These are phyloP conservation scores for Mesitornis unicolor DNA, from an alignment of 2,113 vertebrate genomes.

Conservation along the genomic window DNA sequence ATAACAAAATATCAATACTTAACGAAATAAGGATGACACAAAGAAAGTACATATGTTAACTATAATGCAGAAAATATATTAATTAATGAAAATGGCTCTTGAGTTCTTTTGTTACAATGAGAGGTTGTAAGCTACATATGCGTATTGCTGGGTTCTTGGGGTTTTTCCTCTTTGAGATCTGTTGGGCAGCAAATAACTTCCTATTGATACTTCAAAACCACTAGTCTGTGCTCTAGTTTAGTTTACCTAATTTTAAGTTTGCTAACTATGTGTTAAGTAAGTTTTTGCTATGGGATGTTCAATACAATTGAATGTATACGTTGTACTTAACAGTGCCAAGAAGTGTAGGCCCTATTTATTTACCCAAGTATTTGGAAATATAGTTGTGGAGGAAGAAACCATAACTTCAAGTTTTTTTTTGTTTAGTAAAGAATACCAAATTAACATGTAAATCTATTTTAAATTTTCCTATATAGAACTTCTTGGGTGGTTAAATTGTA, in stretches of 20 bases:
- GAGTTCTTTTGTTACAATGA: slow-evolving; percentile 69
- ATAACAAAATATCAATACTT: slow-evolving; percentile 99
- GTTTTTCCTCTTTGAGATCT: neutral
- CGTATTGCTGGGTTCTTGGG: neutral
- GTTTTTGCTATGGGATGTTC: neutral
- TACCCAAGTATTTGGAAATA: neutral
- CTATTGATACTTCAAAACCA: slow-evolving; percentile 11
- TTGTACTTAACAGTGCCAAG: neutral
- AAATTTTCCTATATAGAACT: neutral
- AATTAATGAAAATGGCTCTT: slow-evolving; percentile 91
- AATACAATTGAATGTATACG: neutral
- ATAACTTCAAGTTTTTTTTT: neutral
- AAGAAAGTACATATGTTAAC: slow-evolving; percentile 97
- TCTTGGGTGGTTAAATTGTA: neutral
- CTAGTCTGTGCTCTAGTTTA: slow-evolving; percentile 51
- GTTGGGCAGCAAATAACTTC: neutral
- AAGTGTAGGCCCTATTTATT: neutral
- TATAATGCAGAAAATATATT: slow-evolving; percentile 99
- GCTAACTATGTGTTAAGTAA: neutral
- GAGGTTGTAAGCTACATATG: neutral
- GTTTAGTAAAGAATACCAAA: neutral
- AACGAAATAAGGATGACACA: slow-evolving; percentile 91
- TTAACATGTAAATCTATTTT: neutral
- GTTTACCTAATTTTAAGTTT: neutral
- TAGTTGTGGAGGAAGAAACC: neutral